These are phyloP conservation scores for Myotis vivesi DNA, from an alignment of 2,797 vertebrate genomes.

Conservation along the genomic window DNA sequence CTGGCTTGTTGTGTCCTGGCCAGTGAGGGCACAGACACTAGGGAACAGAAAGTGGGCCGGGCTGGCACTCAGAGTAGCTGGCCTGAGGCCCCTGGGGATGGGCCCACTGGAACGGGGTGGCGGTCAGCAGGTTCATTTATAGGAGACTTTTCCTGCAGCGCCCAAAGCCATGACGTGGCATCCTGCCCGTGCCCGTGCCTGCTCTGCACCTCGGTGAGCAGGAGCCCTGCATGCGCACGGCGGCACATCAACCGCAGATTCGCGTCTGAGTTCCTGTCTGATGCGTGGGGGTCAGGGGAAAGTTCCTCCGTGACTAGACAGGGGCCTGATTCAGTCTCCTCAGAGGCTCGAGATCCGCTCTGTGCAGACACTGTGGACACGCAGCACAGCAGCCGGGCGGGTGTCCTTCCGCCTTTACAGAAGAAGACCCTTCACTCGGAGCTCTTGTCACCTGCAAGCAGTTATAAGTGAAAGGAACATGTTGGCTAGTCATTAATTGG, in stretches of 20 bases:
- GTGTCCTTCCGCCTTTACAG: not conserved
- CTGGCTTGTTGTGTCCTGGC: not conserved
- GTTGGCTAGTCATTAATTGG: not conserved
- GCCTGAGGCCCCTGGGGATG: not conserved
- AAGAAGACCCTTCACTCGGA: not conserved
- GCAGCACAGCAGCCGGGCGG: fast-evolving
- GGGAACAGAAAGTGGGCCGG: not conserved
- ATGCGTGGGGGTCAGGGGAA: not conserved
- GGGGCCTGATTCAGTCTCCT: not conserved
- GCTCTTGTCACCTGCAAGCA: not conserved
- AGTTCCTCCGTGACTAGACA: not conserved
- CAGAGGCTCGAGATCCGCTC: not conserved
- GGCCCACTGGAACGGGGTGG: not conserved
- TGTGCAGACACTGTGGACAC: fast-evolving
- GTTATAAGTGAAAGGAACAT: not conserved
- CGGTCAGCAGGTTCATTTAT: too few species aligned
- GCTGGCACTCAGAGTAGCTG: not conserved
- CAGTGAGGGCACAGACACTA: fast-evolving
- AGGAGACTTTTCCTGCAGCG: not conserved
- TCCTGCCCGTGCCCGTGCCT: fast-evolving
- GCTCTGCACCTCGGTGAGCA: fast-evolving
- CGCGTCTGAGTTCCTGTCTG: not conserved
- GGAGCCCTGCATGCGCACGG: fast-evolving
- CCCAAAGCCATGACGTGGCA: not conserved
- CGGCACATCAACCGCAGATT: fast-evolving